These are phyloP conservation scores for Eucriotettix oculatus DNA, from an alignment of 2,888 invertebrate species.

Conservation along the genomic window DNA sequence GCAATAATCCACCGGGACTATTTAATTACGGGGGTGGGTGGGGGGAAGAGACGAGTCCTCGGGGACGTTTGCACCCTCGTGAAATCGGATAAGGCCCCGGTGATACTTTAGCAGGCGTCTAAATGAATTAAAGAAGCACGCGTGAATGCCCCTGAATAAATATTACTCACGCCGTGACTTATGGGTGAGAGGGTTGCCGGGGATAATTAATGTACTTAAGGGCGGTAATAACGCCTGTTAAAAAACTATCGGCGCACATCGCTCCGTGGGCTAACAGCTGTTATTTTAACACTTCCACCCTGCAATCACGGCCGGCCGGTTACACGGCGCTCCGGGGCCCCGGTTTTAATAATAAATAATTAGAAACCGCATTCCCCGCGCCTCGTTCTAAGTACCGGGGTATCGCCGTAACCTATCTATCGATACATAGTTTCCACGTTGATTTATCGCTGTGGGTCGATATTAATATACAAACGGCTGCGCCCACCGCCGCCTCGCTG, in stretches of 20 bases:
- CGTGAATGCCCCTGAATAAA: neutral
- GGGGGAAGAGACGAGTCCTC: neutral
- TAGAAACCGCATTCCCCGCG: slow-evolving; percentile 4
- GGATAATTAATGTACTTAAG: slow-evolving; percentile 1
- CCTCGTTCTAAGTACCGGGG: neutral
- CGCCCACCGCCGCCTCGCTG: slow-evolving; percentile 1
- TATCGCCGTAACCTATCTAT: slow-evolving; percentile 4
- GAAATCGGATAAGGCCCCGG: neutral
- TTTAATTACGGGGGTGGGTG: too few relatives aligned
- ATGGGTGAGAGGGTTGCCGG: neutral
- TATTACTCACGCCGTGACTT: neutral
- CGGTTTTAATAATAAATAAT: slow-evolving; percentile 9
- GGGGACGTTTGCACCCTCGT: neutral
- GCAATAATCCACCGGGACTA: too few relatives aligned
- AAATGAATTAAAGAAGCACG: neutral
- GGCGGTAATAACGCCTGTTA: slow-evolving; percentile 1
- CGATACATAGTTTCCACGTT: slow-evolving; percentile 3
- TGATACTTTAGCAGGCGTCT: neutral
- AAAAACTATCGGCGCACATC: neutral
- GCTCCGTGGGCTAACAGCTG: slow-evolving; percentile 3
- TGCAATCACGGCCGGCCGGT: slow-evolving; percentile 1
- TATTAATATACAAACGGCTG: slow-evolving; percentile 5
- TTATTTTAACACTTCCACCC: slow-evolving; percentile 2
- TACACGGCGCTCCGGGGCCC: neutral
- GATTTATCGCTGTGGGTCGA: slow-evolving; percentile 1